Conservation (phyloP, 2,888 invertebrate species). For the Horisme vitalbata region DNA sequence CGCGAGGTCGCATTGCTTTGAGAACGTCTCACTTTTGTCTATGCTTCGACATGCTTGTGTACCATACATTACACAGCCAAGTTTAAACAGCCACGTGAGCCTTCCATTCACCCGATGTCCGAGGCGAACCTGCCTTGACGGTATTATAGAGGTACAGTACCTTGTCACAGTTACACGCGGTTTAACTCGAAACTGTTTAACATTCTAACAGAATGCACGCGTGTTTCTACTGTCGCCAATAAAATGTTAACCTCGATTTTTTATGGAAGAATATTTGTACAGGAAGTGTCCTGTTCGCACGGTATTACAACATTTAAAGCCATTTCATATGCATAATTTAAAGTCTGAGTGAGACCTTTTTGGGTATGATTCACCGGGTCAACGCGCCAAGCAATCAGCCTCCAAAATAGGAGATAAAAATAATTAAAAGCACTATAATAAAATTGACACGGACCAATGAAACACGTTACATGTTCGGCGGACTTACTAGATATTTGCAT, state of each 20-base stretch:
- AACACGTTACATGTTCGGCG: constrained; percentile 53
- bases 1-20: constrained; percentile 64
- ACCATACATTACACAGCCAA: constrained; percentile 53
- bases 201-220: constrained; percentile 73
- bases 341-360: constrained; percentile 31
- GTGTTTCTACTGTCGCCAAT: constrained; percentile 62
- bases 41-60: constrained; percentile 54
- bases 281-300: constrained; percentile 68
- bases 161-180: constrained; percentile 51
- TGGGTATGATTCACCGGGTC: constrained; percentile 57
- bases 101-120: constrained; percentile 13
- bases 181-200: constrained; percentile 75
- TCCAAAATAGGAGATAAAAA: constrained; percentile 73
- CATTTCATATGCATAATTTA: constrained; percentile 32
- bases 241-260: constrained; percentile 73
- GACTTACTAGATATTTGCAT: constrained; percentile 69
- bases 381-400: constrained; percentile 58
- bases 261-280: constrained; percentile 61
- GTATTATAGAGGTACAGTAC: constrained; percentile 43
- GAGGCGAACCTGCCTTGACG: constrained; percentile 32
- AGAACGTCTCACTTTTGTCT: constrained; percentile 69
- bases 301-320: constrained; percentile 39
- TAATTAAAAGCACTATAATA: constrained; percentile 78
- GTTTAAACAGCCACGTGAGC: constrained; percentile 31
- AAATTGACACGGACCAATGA: constrained; percentile 63